Base-by-base conservation (phyloP, 1,140 invertebrate species). In the Daktulosphaira vitifoliae region DNA sequence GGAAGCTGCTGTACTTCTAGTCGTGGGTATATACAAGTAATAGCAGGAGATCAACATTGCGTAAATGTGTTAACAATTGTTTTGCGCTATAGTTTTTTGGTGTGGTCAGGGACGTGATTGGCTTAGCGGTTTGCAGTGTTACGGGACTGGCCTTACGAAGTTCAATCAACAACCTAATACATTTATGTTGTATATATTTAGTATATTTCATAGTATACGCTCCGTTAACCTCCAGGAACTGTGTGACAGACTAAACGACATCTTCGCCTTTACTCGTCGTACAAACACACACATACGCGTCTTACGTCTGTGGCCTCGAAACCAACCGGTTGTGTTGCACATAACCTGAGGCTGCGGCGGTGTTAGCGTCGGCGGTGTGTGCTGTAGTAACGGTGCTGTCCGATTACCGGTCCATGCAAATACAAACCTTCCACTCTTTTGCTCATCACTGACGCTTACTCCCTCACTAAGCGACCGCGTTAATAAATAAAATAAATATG, bases 241-340 rank as follows among this genome's bases (percentile, higher is more conserved):
- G n/a, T 59, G 39, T 44, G 54, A 59, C 54, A 59, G 38, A 39
- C 25, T 7, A 46, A 29, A 62, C 56, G 56, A 62, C 56, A 62
- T 62, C 56, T 62, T 33, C 11, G 29, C 56, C 56, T 62, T 33
- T 33, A 11, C 5, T 33, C 11, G 29, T 33, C 29, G 29, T 33
- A 33, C 11, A 33, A 33, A 11, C 11, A 33, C 11, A 33, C 11
- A 33, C 29, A 33, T 33, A 11, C 5, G 29, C 29, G 29, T 33
- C 29, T 33, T 11, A 33, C 56, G 56, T 62, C 56, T 62, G 42
- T 62, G 56, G 56, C 56, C 56, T 62, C 56, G 42, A 62, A 62
- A 62, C 56, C 16, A 62, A 62, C 56, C 56, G 56, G 56, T 62
- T 62, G 56, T 29, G 42, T 39, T 42, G 42, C 44, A 59, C 44